These are phyloP conservation scores for Choloepus hoffmanni DNA, from an alignment of 2,113 vertebrate species.

Conservation along the genomic window DNA sequence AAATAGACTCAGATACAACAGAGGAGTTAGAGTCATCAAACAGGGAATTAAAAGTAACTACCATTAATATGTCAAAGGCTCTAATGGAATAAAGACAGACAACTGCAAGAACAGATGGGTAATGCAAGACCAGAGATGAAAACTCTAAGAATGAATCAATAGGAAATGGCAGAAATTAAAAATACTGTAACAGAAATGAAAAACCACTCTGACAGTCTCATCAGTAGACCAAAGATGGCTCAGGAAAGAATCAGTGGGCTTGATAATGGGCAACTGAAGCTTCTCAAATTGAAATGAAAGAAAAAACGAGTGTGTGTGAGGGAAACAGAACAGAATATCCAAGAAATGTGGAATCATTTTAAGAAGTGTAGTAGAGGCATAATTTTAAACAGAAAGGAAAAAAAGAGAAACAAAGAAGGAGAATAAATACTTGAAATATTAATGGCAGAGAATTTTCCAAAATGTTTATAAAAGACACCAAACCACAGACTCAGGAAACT, in stretches of 20 bases:
- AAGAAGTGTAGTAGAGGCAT: too few relatives aligned
- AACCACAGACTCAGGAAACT: neutral
- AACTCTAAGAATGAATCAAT: neutral
- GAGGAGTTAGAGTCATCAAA: too few relatives aligned
- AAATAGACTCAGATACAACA: too few relatives aligned
- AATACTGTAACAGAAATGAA: neutral
- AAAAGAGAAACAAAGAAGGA: neutral
- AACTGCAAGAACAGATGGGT: too few relatives aligned
- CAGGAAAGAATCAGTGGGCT: neutral
- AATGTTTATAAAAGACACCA: neutral
- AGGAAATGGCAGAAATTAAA: neutral
- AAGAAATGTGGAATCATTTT: neutral
- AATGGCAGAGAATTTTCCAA: neutral
- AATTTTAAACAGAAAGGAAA: neutral
- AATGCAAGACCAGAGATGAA: neutral
- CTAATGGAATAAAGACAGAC: too few relatives aligned
- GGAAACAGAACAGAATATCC: neutral
- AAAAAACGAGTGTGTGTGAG: too few relatives aligned
- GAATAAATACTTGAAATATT: neutral
- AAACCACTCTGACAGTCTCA: neutral
- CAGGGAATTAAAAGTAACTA: too few relatives aligned
- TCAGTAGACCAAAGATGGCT: too few relatives aligned
- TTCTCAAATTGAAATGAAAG: neutral
- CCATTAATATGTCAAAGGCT: too few relatives aligned
- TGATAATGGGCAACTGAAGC: neutral